Evolutionary conservation across 2,888 invertebrate species (phyloP).

Genomic region (Cantharis nigra): DNA sequence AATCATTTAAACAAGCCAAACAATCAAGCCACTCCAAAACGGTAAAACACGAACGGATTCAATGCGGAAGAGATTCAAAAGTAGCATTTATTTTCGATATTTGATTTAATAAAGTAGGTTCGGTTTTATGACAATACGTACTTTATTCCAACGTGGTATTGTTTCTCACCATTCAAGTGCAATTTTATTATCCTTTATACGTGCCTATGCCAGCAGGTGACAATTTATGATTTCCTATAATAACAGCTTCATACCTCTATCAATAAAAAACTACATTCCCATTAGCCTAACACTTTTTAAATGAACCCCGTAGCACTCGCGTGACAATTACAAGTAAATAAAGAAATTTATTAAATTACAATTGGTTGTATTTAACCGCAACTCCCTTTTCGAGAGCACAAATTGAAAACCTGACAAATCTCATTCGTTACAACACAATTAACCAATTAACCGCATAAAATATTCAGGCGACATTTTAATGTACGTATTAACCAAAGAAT

Average conservation of each 20-base stretch:
- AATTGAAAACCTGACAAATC: not conserved
- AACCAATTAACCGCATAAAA: not conserved
- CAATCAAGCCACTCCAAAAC: slow-evolving; percentile 1
- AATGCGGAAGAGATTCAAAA: not conserved
- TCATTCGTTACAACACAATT: not conserved
- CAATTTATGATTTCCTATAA: not conserved
- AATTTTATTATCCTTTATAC: not conserved
- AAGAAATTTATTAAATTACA: not conserved
- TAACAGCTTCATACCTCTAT: not conserved
- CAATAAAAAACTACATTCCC: not conserved
- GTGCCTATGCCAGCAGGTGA: not conserved
- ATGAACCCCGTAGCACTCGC: not conserved
- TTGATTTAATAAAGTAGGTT: not conserved
- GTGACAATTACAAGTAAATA: not conserved
- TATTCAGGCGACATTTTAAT: not conserved
- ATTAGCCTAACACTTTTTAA: not conserved
- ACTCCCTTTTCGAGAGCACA: not conserved
- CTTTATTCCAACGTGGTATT: not conserved
- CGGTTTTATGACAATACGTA: not conserved
- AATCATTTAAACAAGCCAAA: slow-evolving; percentile 10
- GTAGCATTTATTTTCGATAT: not conserved
- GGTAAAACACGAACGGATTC: slow-evolving; percentile 1
- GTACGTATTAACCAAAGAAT: not conserved
- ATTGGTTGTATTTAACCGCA: not conserved
- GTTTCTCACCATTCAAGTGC: not conserved